These are phyloP conservation scores for Monoplex corrugatus DNA, from an alignment of 2,888 invertebrate genomes.

Conservation along the genomic window DNA sequence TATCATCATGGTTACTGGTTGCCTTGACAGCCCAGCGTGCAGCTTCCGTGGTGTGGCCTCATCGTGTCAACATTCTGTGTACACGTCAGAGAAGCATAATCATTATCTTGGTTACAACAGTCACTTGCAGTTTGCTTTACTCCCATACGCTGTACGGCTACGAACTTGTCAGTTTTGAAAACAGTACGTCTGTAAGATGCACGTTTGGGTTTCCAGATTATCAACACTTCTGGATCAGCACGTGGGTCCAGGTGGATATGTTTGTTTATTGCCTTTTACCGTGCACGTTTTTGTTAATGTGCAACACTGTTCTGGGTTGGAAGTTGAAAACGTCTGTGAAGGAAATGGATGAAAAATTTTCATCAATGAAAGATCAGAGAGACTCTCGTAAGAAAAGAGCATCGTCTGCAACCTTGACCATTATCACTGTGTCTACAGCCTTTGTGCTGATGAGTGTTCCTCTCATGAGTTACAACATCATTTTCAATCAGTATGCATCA, in stretches of 20 bases:
- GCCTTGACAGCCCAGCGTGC: conserved; percentile 71
- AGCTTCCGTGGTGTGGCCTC: conserved; percentile 68
- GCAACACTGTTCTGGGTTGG: conserved; percentile 66
- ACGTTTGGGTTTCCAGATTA: conserved; percentile 52
- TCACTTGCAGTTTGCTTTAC: conserved; percentile 58
- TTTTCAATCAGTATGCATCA: not conserved
- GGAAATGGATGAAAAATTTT: not conserved
- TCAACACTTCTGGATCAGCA: conserved; percentile 57
- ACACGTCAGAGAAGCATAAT: conserved; percentile 57
- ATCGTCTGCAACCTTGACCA: conserved; percentile 51
- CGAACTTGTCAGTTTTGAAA: conserved; percentile 24
- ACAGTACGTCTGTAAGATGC: conserved; percentile 44
- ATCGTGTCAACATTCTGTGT: conserved; percentile 62
- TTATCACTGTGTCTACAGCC: conserved; percentile 37
- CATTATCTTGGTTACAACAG: conserved; percentile 54
- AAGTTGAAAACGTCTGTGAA: conserved; percentile 61
- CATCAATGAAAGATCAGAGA: not conserved
- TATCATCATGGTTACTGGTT: conserved; percentile 73
- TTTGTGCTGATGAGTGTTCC: conserved; percentile 54
- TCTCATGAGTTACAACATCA: conserved; percentile 46
- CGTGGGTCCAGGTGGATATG: conserved; percentile 71
- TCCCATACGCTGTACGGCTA: conserved; percentile 64
- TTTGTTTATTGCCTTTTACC: conserved; percentile 68
- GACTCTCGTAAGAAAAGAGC: conserved; percentile 31
- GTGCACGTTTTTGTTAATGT: conserved; percentile 65